phyloP scores from a whole-genome alignment of 1,140 invertebrate genomes.

The Triops longicaudatus region DNA sequence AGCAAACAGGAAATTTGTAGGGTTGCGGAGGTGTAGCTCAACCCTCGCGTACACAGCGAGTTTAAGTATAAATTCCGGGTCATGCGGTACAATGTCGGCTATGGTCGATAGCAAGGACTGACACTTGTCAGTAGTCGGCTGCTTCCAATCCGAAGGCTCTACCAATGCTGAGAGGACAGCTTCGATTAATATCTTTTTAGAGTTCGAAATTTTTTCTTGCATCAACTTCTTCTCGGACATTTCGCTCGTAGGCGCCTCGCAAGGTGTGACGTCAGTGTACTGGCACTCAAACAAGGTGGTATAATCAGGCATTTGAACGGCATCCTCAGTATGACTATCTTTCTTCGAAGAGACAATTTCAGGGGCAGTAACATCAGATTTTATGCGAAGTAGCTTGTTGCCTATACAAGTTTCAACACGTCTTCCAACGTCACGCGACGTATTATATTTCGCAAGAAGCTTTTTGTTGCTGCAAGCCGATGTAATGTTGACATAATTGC shows the following conservation, averaged over 20 bases:
- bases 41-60: background rate
- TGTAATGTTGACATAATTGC: background rate
- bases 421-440: background rate
- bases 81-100: background rate
- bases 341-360: background rate
- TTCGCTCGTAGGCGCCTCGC: background rate
- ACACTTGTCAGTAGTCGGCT: background rate
- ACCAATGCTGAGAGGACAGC: background rate
- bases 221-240: background rate
- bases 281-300: background rate
- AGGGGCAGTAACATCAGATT: background rate
- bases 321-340: background rate
- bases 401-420: background rate
- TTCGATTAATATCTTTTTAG: background rate
- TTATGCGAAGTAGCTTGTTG: background rate
- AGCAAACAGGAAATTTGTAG: background rate
- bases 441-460: background rate
- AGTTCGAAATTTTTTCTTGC: background rate
- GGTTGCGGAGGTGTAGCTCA: background rate
- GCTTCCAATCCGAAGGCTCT: background rate
- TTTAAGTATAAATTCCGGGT: background rate
- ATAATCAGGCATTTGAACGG: background rate
- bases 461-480: background rate
- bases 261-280: background rate
- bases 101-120: background rate